These are phyloP conservation scores for Gambusia yucatana DNA, from an alignment of 2,797 vertebrate species.

Conservation along the genomic window DNA sequence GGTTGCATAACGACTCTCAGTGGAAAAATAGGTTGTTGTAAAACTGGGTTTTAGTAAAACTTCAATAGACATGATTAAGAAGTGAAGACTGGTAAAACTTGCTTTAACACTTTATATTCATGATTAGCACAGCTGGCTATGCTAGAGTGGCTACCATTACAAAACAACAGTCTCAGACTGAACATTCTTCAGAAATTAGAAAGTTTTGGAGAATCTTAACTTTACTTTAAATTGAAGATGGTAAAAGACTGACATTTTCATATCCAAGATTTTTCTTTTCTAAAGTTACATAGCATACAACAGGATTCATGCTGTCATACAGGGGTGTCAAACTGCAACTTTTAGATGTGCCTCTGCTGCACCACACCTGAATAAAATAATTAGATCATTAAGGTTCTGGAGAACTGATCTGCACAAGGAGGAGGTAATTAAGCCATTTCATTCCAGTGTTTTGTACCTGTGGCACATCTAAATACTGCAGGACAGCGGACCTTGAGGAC, in stretches of 20 bases:
- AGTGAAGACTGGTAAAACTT: neutral
- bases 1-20: neutral
- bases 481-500: no score
- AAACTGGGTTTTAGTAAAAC: neutral
- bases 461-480: no score
- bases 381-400: no score
- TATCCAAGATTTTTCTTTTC: neutral
- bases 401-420: no score
- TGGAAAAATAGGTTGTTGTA: neutral
- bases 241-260: neutral
- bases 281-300: neutral
- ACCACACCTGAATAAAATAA: no score
- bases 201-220: neutral
- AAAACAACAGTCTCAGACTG: neutral
- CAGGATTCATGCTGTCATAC: no score
- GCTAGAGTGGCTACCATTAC: neutral
- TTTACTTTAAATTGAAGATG: neutral
- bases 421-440: no score
- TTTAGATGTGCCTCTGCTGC: no score
- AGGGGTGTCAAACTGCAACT: no score
- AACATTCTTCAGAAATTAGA: neutral
- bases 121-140: neutral
- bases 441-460: no score
- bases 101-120: neutral
- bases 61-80: neutral